A percentile compares a stretch with the other conserved stretches of the same genome.
These are phyloP conservation scores for Rallus crepitans DNA, from an alignment of 2,797 vertebrate species.

Conservation along the genomic window DNA sequence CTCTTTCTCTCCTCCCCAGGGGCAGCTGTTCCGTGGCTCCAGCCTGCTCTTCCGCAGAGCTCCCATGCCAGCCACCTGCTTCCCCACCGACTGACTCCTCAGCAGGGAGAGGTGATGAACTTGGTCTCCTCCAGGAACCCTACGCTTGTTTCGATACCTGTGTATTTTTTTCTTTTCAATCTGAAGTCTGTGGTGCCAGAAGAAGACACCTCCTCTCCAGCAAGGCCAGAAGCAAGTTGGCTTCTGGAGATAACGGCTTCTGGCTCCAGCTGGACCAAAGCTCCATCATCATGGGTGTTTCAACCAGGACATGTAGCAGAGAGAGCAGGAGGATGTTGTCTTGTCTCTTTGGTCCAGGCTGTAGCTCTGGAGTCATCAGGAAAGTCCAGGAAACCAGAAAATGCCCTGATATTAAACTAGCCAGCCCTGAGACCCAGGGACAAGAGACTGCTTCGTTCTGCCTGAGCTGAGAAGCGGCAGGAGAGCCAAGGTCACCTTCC, in stretches of 20 bases:
- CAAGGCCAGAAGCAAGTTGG: neutral
- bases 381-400: neutral
- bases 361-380: neutral
- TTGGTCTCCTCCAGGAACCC: slow-evolving; percentile 19
- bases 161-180: slow-evolving; percentile 36
- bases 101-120: neutral
- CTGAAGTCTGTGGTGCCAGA: slow-evolving; percentile 21
- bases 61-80: slow-evolving; percentile 66
- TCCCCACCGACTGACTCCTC: slow-evolving; percentile 74
- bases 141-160: neutral
- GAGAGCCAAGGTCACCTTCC: neutral
- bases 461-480: neutral
- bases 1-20: slow-evolving; percentile 72
- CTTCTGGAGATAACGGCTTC: slow-evolving; percentile 8
- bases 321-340: neutral
- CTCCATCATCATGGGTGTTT: neutral
- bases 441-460: slow-evolving; percentile 30
- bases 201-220: slow-evolving; percentile 9
- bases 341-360: neutral
- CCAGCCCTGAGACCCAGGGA: neutral
- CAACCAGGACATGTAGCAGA: neutral
- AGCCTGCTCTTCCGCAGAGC: slow-evolving; percentile 90
- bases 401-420: neutral
- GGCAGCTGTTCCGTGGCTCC: slow-evolving; percentile 89
- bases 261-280: slow-evolving; percentile 43